A percentile compares a stretch with the other conserved stretches of the same genome.
These are phyloP conservation scores for Drosophila fungiperda DNA, from an alignment of 2,888 invertebrate species.

Conservation along the genomic window DNA sequence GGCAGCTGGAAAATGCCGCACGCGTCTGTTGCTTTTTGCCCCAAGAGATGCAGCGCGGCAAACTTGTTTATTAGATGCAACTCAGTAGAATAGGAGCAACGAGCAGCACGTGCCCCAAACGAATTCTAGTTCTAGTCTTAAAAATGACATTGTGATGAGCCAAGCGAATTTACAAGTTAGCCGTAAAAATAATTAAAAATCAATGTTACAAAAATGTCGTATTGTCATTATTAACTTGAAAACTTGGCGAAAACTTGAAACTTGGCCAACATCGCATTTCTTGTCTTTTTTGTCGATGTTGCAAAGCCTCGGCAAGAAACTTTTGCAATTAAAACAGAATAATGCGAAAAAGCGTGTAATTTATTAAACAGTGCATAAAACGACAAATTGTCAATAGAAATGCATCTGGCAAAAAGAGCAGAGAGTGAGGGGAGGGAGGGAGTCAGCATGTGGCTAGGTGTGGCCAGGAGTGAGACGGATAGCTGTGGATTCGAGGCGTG, in stretches of 20 bases:
- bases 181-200: conserved; percentile 61
- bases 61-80: conserved; percentile 74
- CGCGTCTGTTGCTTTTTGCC: conserved; percentile 50
- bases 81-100: conserved; percentile 34
- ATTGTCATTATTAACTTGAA: conserved; percentile 38
- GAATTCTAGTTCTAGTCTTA: conserved; percentile 13
- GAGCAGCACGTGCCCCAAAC: conserved; percentile 60
- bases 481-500: conserved; percentile 21
- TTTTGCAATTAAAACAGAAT: conserved; percentile 19
- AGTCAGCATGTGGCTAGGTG: not conserved
- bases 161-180: conserved; percentile 10
- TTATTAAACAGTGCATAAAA: conserved; percentile 64
- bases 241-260: conserved; percentile 25
- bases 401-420: conserved; percentile 16
- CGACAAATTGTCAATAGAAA: conserved; percentile 45
- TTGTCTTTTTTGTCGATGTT: conserved; percentile 23
- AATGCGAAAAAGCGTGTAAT: conserved; percentile 47
- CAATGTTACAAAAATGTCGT: conserved; percentile 58
- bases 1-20: conserved; percentile 81
- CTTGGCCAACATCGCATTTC: conserved; percentile 16
- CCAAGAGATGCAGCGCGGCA: conserved; percentile 17
- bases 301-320: conserved; percentile 47
- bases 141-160: conserved; percentile 4
- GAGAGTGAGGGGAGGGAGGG: conserved; percentile 1
- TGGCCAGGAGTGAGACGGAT: not conserved